phyloP scores from a whole-genome alignment of 64 coral and sea anemone genomes.

The Porites australiensis region DNA sequence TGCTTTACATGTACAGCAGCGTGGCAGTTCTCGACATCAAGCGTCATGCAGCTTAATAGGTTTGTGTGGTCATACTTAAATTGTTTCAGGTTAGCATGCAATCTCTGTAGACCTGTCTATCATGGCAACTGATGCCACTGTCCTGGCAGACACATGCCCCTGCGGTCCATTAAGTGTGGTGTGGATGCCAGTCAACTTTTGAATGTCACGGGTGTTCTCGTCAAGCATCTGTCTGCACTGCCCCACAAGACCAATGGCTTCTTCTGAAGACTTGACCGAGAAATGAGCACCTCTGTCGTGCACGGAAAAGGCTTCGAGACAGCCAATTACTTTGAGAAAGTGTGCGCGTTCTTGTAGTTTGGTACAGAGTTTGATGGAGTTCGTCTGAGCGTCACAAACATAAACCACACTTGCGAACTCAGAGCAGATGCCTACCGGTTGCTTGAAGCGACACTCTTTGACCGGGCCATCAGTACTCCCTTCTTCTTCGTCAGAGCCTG shows the following conservation, averaged over 20 bases:
- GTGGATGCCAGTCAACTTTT: conserved; percentile 5
- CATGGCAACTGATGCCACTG: conserved; percentile 16
- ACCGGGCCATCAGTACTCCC: conserved; percentile 18
- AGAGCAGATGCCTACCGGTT: conserved; percentile 39
- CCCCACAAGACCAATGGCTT: conserved; percentile 45
- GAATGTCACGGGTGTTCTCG: conserved; percentile 20
- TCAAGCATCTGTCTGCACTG: conserved; percentile 59
- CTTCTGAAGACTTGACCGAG: conserved; percentile 38
- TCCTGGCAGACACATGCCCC: conserved; percentile 60
- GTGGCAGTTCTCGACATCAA: conserved; percentile 68
- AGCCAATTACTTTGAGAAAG: conserved; percentile 37
- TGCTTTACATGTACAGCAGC: conserved; percentile 30
- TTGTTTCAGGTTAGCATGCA: not conserved
- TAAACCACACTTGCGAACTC: conserved; percentile 52
- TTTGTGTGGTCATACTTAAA: conserved; percentile 19
- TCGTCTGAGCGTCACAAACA: conserved; percentile 57
- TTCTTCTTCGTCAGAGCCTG: conserved; percentile 12
- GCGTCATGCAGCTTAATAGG: conserved; percentile 64
- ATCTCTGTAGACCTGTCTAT: conserved; percentile 49
- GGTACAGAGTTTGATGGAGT: conserved; percentile 47
- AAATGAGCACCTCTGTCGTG: conserved; percentile 58
- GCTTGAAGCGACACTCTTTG: conserved; percentile 8
- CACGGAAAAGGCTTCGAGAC: conserved; percentile 63
- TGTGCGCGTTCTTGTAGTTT: conserved; percentile 23
- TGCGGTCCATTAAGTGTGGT: conserved; percentile 46